Evolutionary conservation across 64 coral and sea anemone species (phyloP), one percentile per base, ranked within the genome.

Genomic region (Stylophora pistillata): DNA sequence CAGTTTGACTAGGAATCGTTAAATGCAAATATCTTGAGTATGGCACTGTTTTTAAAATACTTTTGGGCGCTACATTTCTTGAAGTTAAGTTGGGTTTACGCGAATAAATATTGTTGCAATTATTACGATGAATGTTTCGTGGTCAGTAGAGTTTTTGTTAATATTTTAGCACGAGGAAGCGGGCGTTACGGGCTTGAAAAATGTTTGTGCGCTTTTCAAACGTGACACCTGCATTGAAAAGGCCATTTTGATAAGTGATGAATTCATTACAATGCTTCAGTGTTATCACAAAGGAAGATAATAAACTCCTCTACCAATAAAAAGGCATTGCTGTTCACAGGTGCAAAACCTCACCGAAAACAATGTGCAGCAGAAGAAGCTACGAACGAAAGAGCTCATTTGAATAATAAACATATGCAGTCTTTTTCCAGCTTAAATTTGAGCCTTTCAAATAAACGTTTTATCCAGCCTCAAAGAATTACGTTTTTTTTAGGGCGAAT

Each of bases 241-340:
- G 73, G 73, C 0, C 17, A 76, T 76, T 78, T 25, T 55, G 20
- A 56, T 57, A 56, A 56, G 25, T 25, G 75, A 25, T 78, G 52
- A 26, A 78, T 62, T 65, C 58, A 17, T 82, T 20, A 64, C 57
- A 20, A 30, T 41, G 15, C 1, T 82, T 10, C 59, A 23, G 33
- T 61, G 14, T 32, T 29, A 61, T 64, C 21, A 84, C 13, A 62
- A 25, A 69, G 17, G 12, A 21, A 84, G 80, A 84, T 84, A 82
- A 82, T 82, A 70, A 84, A 15, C 80, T 28, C 69, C 53, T 84
- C 77, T 23, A 69, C 80, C 80, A 84, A 84, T 84, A 61, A 84
- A 84, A 25, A 33, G 26, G 62, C 59, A 63, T 25, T 52, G 80
- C 5, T 18, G 53, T 13, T 7, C 62, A 69, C 80, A 84, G 80